Percentiles rank a stretch among this genome's conserved stretches.
These are phyloP conservation scores for Benthosema pterotum DNA, from an alignment of 2,797 vertebrate genomes.

Conservation along the genomic window DNA sequence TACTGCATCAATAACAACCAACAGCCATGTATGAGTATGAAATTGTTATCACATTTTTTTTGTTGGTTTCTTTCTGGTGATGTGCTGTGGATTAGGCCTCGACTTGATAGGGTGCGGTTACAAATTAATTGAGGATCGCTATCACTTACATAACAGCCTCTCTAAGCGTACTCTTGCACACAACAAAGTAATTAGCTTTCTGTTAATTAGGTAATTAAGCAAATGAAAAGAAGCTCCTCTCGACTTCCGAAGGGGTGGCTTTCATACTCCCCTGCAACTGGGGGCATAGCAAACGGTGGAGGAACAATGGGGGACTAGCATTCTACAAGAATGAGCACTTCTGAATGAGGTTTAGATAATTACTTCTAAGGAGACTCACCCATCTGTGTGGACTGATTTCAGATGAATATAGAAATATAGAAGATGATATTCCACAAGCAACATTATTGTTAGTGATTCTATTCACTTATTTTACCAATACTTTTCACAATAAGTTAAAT, in stretches of 20 bases:
- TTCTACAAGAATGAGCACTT: conserved; percentile 35
- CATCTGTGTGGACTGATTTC: conserved; percentile 2
- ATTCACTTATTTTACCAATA: too few relatives aligned
- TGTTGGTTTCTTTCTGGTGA: conserved; percentile 53
- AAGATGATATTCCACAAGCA: too few relatives aligned
- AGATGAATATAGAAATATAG: conserved; percentile 8
- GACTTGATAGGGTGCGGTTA: conserved; percentile 68
- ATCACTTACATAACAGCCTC: conserved; percentile 76
- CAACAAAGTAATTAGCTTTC: conserved; percentile 82
- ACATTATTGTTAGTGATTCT: too few relatives aligned
- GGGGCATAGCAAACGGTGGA: conserved; percentile 31
- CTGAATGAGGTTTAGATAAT: conserved; percentile 34
- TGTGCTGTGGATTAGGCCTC: conserved; percentile 62
- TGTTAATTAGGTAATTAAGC: conserved; percentile 85
- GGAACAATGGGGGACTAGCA: conserved; percentile 42
- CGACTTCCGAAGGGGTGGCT: conserved; percentile 68
- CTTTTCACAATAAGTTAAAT: too few relatives aligned
- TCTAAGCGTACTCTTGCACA: conserved; percentile 64
- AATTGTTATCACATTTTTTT: conserved; percentile 57
- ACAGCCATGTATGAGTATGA: conserved; percentile 42
- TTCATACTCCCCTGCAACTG: conserved; percentile 50
- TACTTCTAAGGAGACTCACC: conserved; percentile 23
- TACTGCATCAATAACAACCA: conserved; percentile 38
- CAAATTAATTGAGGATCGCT: conserved; percentile 81
- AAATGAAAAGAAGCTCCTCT: conserved; percentile 78